Conservation (phyloP, 2,797 vertebrate species). For the Sebastiscus tertius region DNA sequence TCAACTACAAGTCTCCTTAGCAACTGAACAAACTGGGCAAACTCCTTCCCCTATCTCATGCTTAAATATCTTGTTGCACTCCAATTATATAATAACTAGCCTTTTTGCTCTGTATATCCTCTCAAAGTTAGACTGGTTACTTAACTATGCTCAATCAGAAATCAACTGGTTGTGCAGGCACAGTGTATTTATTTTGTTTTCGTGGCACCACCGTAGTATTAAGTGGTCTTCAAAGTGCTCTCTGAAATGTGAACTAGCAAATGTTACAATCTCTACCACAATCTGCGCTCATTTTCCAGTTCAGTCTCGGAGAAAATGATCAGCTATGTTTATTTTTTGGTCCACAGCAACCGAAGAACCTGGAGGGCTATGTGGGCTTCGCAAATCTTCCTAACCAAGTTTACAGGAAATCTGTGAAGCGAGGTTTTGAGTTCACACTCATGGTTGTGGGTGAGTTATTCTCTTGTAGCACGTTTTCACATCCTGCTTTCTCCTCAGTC, state of each 20-base stretch:
- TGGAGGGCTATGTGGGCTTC: constrained; percentile 98
- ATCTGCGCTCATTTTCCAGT: not conserved
- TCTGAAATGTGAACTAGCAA: not conserved
- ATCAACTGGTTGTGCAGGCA: not conserved
- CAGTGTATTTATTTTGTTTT: not conserved
- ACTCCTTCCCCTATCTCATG: not conserved
- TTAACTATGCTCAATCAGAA: not conserved
- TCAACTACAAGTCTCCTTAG: not conserved
- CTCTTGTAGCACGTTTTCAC: not conserved
- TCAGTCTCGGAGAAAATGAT: constrained; percentile 11
- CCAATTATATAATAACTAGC: not conserved
- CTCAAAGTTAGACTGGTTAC: not conserved
- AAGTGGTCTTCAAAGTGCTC: not conserved
- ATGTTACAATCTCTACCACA: not conserved
- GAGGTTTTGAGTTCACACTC: constrained; percentile 97
- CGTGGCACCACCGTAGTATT: not conserved
- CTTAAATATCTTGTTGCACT: not conserved
- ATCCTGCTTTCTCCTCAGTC: not conserved
- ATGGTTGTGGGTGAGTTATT: constrained; percentile 94
- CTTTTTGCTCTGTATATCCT: not conserved
- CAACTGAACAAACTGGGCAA: not conserved
- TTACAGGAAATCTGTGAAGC: constrained; percentile 95
- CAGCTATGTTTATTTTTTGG: constrained; percentile 47
- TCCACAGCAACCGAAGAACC: constrained; percentile 95
- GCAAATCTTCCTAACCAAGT: constrained; percentile 91